Percentiles rank a stretch among this genome's conserved stretches.
These are phyloP conservation scores for Drosophila neonasuta DNA, from an alignment of 2,888 invertebrate genomes.

Conservation along the genomic window DNA sequence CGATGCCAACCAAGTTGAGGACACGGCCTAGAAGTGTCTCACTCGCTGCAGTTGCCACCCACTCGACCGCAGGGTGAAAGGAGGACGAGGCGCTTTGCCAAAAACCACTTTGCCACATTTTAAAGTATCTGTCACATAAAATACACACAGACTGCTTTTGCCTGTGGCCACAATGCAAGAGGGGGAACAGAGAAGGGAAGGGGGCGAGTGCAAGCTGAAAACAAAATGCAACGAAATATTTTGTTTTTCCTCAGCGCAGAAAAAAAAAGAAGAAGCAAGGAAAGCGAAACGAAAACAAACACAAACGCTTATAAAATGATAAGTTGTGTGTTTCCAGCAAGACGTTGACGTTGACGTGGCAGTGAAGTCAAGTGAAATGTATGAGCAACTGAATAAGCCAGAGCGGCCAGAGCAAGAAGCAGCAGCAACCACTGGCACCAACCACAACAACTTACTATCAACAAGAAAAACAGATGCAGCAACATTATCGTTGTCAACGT, in stretches of 20 bases:
- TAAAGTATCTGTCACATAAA: constrained; percentile 73
- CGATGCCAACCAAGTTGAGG: constrained; percentile 3
- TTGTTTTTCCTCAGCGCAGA: constrained; percentile 53
- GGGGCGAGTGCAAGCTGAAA: constrained; percentile 25
- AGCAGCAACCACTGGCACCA: constrained; percentile 18
- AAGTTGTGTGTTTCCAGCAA: constrained; percentile 52
- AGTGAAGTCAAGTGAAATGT: constrained; percentile 72
- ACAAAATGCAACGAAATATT: constrained; percentile 73
- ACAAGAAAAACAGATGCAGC: constrained; percentile 33
- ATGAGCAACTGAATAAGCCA: constrained; percentile 33
- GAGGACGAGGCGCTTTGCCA: constrained; percentile 35
- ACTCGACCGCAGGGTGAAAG: constrained; percentile 15
- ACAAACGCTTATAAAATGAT: constrained; percentile 73
- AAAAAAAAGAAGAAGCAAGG: constrained; percentile 40
- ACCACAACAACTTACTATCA: constrained; percentile 7
- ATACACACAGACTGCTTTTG: constrained; percentile 48
- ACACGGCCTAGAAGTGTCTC: constrained; percentile 3
- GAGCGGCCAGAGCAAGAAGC: constrained; percentile 29
- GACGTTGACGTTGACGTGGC: constrained; percentile 49
- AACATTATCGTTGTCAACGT: constrained; percentile 58
- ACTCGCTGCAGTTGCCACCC: constrained; percentile 1
- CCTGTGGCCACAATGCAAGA: constrained; percentile 27
- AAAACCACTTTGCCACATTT: constrained; percentile 71
- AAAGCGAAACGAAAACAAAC: constrained; percentile 41
- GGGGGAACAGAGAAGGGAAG: neutral